Conservation (phyloP, 2,888 invertebrate species). For the Caenorhabditis sp. region DNA sequence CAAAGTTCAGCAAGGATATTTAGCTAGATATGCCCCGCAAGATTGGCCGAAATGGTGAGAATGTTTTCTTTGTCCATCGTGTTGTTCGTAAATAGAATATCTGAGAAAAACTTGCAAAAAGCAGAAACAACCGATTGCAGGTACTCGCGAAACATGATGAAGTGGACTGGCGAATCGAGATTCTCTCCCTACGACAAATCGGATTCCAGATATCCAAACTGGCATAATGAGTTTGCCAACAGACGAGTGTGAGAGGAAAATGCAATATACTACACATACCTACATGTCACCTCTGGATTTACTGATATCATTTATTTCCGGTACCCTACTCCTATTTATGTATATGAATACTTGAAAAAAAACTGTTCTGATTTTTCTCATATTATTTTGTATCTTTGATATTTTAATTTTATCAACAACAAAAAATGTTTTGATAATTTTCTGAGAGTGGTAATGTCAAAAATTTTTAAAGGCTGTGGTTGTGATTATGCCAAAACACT, state of each 20-base stretch:
- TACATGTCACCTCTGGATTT: conserved; percentile 42
- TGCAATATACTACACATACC: not conserved
- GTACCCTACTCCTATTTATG: conserved; percentile 10
- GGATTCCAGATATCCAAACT: conserved; percentile 66
- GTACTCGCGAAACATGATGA: conserved; percentile 76
- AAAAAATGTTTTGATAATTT: too few species aligned
- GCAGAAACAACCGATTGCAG: conserved; percentile 41
- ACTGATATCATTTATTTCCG: conserved; percentile 41
- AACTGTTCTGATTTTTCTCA: too few species aligned
- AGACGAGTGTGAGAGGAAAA: conserved; percentile 35
- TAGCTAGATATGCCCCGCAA: conserved; percentile 74
- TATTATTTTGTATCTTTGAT: too few species aligned
- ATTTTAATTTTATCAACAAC: too few species aligned
- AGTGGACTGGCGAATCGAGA: conserved; percentile 72
- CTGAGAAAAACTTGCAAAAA: conserved; percentile 1
- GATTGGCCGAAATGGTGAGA: conserved; percentile 75
- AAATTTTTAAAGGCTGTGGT: too few species aligned
- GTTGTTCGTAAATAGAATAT: not conserved
- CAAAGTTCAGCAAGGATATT: conserved; percentile 68
- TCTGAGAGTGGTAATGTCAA: too few species aligned
- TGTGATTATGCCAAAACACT: too few species aligned
- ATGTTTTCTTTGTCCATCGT: not conserved
- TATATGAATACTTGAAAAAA: not conserved
- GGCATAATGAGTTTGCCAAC: conserved; percentile 66
- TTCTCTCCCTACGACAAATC: conserved; percentile 70